Evolutionary conservation across 2,113 vertebrate species (phyloP).

Genomic region (Actenoides lindsayi): DNA sequence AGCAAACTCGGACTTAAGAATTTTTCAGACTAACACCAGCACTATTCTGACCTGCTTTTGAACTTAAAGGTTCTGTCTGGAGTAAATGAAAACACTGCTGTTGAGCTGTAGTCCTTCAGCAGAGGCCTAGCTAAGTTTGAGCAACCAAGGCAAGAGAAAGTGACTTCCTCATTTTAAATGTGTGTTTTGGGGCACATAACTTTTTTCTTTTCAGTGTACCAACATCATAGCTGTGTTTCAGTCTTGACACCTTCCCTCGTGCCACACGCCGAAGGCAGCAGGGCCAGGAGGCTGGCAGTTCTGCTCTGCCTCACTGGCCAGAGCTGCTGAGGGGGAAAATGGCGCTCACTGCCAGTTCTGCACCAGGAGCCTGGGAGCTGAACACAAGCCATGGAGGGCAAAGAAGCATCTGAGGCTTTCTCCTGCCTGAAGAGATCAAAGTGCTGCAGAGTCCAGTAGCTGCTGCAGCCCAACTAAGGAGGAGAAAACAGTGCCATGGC

Average conservation of each 20-base stretch:
- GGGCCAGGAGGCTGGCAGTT: not conserved
- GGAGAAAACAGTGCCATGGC: not conserved
- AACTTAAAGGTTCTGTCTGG: not conserved
- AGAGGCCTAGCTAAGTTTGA: not conserved
- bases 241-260: not conserved
- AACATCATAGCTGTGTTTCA: accelerated
- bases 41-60: not conserved
- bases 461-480: not conserved
- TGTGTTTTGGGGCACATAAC: not conserved
- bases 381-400: not conserved
- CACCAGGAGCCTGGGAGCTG: not conserved
- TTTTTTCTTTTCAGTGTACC: not conserved
- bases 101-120: not conserved
- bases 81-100: not conserved
- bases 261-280: not conserved
- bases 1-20: not conserved
- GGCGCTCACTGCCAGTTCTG: not conserved
- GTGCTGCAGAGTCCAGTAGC: not conserved
- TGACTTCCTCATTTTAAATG: not conserved
- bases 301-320: accelerated
- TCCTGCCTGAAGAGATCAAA: not conserved
- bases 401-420: not conserved
- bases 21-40: not conserved
- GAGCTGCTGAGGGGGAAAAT: not conserved
- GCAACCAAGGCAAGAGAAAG: not conserved